Percentiles rank a stretch among this genome's conserved stretches.
Evolutionary conservation across 2,113 vertebrate species (phyloP).

Genomic region (Sprattus sprattus): DNA sequence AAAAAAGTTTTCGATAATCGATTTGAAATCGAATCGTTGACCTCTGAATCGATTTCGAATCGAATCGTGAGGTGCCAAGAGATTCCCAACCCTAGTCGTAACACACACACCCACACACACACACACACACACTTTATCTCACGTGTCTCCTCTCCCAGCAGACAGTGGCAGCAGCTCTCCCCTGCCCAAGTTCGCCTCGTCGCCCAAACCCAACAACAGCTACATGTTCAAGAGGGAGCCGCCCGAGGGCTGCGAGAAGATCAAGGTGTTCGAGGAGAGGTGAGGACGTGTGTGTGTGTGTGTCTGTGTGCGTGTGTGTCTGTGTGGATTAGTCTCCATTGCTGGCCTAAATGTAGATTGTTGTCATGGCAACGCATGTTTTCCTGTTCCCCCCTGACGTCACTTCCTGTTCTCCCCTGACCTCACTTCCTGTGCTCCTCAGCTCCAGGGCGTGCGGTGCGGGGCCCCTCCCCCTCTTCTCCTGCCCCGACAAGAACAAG

Average conservation of each 20-base stretch:
- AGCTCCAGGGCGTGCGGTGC: conserved; percentile 88
- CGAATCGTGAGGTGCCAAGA: too few relatives aligned
- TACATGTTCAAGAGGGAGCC: conserved; percentile 99
- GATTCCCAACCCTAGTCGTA: too few relatives aligned
- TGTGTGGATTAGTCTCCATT: background rate
- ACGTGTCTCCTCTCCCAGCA: conserved; percentile 69
- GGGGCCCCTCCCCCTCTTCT: too few relatives aligned
- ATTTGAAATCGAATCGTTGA: too few relatives aligned
- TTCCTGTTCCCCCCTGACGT: too few relatives aligned
- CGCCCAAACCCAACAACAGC: conserved; percentile 99
- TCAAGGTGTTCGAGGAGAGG: conserved; percentile 98
- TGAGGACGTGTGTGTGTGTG: conserved; percentile 71
- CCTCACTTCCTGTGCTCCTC: conserved; percentile 44
- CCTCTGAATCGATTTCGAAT: too few relatives aligned
- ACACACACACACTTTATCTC: background rate
- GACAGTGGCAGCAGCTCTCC: conserved; percentile 98
- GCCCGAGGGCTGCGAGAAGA: conserved; percentile 98
- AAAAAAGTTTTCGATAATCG: too few relatives aligned
- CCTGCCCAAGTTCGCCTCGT: conserved; percentile 97
- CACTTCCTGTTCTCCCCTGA: background rate
- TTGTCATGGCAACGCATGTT: too few relatives aligned
- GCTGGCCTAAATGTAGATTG: too few relatives aligned
- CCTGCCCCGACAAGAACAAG: conserved; percentile 99
- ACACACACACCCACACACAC: background rate
- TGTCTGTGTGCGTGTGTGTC: background rate